phyloP scores from a whole-genome alignment of 2,888 invertebrate species.

The Pheosia gnoma region DNA sequence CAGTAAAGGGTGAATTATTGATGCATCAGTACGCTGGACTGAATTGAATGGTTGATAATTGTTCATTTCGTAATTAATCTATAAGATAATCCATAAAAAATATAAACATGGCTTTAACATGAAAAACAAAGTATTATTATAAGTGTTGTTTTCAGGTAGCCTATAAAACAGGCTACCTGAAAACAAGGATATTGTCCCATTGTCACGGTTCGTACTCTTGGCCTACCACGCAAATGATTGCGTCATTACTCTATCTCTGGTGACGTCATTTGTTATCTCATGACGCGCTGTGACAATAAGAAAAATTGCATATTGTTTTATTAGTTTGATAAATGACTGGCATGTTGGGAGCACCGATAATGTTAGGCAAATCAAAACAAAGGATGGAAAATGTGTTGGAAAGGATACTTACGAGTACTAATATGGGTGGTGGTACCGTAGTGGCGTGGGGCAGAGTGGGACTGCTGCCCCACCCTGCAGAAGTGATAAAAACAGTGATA shows the following conservation, averaged over 20 bases:
- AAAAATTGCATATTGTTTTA: constrained; percentile 7
- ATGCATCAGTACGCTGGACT: not conserved
- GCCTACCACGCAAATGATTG: not conserved
- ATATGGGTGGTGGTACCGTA: too few relatives aligned
- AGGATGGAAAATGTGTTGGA: not conserved
- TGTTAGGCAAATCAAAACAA: not conserved
- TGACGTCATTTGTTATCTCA: constrained; percentile 12
- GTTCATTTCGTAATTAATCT: too few relatives aligned
- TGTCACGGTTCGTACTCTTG: not conserved
- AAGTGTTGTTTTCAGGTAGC: too few relatives aligned
- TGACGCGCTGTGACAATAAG: not conserved
- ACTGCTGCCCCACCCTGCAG: too few relatives aligned
- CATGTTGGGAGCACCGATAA: not conserved
- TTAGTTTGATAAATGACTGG: constrained; percentile 1
- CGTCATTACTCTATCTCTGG: constrained; percentile 23
- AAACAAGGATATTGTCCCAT: not conserved
- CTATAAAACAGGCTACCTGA: not conserved
- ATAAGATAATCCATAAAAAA: too few relatives aligned
- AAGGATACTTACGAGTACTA: too few relatives aligned
- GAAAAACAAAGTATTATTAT: too few relatives aligned
- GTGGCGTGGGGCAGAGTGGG: too few relatives aligned
- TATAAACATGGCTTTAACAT: too few relatives aligned
- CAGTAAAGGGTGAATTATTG: not conserved
- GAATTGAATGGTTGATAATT: too few relatives aligned
- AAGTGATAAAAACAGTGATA: too few relatives aligned